phyloP scores from a whole-genome alignment of 1,140 invertebrate genomes.

The Lucilia cuprina region DNA sequence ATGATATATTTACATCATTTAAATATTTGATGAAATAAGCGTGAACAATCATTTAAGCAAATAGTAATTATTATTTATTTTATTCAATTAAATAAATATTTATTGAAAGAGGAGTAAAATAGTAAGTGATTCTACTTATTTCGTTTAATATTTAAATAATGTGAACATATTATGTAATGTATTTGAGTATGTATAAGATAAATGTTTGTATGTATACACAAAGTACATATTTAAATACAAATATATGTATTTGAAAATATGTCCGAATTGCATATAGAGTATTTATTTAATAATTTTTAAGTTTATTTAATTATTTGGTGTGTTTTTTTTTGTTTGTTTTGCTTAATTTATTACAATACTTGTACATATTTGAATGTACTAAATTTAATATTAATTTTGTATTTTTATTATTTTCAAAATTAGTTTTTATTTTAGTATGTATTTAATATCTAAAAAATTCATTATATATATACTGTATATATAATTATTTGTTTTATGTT shows the following conservation, averaged over 20 bases:
- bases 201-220: too few relatives aligned
- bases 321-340: background rate
- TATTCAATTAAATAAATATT: too few relatives aligned
- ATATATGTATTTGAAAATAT: too few relatives aligned
- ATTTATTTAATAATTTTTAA: too few relatives aligned
- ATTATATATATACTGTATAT: slow-evolving; percentile 30
- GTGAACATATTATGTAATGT: background rate
- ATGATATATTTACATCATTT: background rate
- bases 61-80: too few relatives aligned
- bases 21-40: background rate
- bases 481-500: slow-evolving; percentile 21
- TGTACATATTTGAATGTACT: slow-evolving; percentile 1
- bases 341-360: background rate
- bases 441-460: slow-evolving; percentile 31
- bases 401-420: background rate
- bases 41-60: too few relatives aligned
- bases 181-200: too few relatives aligned
- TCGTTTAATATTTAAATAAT: background rate
- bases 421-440: slow-evolving; percentile 23
- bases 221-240: too few relatives aligned
- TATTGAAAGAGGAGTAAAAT: too few relatives aligned
- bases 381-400: background rate
- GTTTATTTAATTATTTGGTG: background rate
- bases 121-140: too few relatives aligned
- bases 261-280: too few relatives aligned